A percentile compares a stretch with the other conserved stretches of the same genome.
These are phyloP conservation scores for Fragum whitleyi DNA, from an alignment of 2,888 invertebrate genomes.

Conservation along the genomic window DNA sequence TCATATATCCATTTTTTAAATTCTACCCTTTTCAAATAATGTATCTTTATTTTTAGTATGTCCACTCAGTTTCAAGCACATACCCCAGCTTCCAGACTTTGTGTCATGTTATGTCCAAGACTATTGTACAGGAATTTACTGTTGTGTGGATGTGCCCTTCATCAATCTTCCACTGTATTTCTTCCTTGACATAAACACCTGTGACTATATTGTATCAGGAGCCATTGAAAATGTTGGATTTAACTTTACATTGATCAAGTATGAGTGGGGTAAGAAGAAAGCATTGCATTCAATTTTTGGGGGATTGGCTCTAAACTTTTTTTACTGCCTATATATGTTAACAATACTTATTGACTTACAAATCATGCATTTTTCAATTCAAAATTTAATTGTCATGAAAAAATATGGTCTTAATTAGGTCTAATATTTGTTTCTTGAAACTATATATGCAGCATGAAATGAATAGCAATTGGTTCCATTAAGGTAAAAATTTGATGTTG, in stretches of 20 bases:
- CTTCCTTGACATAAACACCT: conserved; percentile 70
- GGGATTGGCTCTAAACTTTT: too few species aligned
- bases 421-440: too few species aligned
- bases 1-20: too few species aligned
- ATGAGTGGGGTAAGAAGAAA: conserved; percentile 69
- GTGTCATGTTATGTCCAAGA: conserved; percentile 58
- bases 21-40: too few species aligned
- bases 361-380: not conserved
- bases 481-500: too few species aligned
- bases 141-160: conserved; percentile 63
- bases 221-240: conserved; percentile 69
- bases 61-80: conserved; percentile 53
- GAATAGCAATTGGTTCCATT: too few species aligned
- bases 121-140: conserved; percentile 62
- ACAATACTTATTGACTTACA: not conserved
- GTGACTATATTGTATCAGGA: conserved; percentile 68
- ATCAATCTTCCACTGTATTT: conserved; percentile 63
- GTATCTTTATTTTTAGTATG: conserved; percentile 53
- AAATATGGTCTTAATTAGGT: too few species aligned
- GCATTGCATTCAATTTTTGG: too few species aligned
- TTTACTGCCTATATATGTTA: too few species aligned
- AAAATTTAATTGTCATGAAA: too few species aligned
- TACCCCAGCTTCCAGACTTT: conserved; percentile 55
- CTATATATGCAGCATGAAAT: too few species aligned
- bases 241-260: conserved; percentile 65